A percentile compares a stretch with the other conserved stretches of the same genome.
Evolutionary conservation across 2,113 vertebrate species (phyloP).

Genomic region (Spilogale gracilis): DNA sequence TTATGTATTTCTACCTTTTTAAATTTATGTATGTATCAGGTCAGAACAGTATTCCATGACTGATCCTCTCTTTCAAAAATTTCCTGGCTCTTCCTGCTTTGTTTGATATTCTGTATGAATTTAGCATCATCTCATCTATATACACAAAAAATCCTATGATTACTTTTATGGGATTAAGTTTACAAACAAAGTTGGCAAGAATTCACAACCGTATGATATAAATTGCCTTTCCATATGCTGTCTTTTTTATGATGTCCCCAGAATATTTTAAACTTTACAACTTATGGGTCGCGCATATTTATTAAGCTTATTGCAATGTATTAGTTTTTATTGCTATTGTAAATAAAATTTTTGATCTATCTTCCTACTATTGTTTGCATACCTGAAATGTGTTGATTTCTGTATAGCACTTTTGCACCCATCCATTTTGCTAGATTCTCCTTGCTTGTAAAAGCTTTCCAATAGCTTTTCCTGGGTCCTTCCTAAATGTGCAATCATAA

Average conservation of each 20-base stretch:
- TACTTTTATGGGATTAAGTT: neutral
- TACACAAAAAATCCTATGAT: neutral
- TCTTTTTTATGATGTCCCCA: neutral
- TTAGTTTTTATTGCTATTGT: neutral
- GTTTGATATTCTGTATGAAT: neutral
- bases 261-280: neutral
- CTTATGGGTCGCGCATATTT: neutral
- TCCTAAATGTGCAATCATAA: neutral
- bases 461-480: neutral
- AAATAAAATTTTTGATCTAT: constrained; percentile 3
- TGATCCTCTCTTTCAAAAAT: constrained; percentile 13
- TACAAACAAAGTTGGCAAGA: neutral
- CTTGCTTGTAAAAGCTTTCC: neutral
- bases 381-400: neutral
- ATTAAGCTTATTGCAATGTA: neutral
- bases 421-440: constrained; percentile 25
- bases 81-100: constrained; percentile 1
- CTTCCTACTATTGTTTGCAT: neutral
- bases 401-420: neutral
- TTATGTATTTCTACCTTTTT: neutral
- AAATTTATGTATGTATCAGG: neutral
- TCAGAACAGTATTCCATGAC: neutral
- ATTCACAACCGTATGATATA: neutral
- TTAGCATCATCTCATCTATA: neutral
- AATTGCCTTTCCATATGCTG: constrained; percentile 5